Evolutionary conservation across 2,888 invertebrate species (phyloP), one percentile per base, ranked within the genome.

Genomic region (Rhagium mordax): DNA sequence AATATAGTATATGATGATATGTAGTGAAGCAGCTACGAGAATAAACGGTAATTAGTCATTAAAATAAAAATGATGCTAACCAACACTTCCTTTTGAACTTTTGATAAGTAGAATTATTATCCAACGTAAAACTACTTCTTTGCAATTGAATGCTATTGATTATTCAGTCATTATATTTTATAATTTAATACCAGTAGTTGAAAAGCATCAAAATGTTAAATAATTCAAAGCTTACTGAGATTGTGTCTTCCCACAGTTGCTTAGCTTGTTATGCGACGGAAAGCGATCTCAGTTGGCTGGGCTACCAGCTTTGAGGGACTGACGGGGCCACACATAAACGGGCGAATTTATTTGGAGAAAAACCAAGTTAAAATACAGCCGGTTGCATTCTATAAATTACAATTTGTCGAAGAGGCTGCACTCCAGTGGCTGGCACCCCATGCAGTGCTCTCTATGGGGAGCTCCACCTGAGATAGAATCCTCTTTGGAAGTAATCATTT

Each of bases 391-490:
- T 81, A 87, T 88, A 88, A 87, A 88, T 88, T 87, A 87, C 86
- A 88, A 88, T 88, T 88, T 88, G 88, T 88, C 88, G 87, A 86
- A 86, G 79, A 77, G 64, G 67, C 75, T 79, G 82, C 83, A 79
- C 81, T 79, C 82, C 85, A 83, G 85, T 85, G 85, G 86, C 85
- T 84, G 82, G 79, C 84, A 81, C 85, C 86, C 83, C 86, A 86
- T 85, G 86, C 84, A 76, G 86, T 79, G 86, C 79, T 74, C 85
- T 83, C 83, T 84, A 81, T 81, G 79, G 86, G 82, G 82, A 76
- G 83, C 84, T 82, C 84, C 84, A 85, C 86, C 85, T 85, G 78
- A 79, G 74, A 75, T 76, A 73, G 70, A 71, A 77, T 65, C 72
- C 71, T 66, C 70, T 69, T 68, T 73, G 60, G 74, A 41, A 57